Evolutionary conservation across 2,888 invertebrate genomes (phyloP), one percentile per base, ranked within the genome.

Genomic region (Leistus spinibarbis): DNA sequence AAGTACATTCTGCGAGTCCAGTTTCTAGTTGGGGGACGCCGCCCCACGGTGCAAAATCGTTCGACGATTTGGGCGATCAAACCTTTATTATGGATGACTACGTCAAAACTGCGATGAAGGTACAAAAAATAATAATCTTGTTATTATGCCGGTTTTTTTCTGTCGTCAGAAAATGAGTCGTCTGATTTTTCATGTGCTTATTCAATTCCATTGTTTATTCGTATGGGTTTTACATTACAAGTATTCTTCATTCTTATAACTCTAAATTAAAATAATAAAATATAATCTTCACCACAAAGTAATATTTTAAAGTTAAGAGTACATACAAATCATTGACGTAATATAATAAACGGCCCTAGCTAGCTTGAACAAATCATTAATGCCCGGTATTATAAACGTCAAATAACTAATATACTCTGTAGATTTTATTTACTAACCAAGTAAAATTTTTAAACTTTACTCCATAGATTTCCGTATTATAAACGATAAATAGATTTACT

Each of bases 11-110:
- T 17, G 66, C 27, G 24, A 60, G 60, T 60, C 53, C 77, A 13
- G 69, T 66, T 17, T 68, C 70, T 16, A 60, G 72, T n/a, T 22
- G 66, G 10, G 64, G 23, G 40, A 76, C 62, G 27, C 73, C 56
- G 40, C 77, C 54, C 60, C 77, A 80, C 40, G 83, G 83, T 63
- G 77, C 80, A 77, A 82, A 82, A 40, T 79, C 78, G 10, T 70
- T 79, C 24, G 90, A 90, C 76, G 93, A 94, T 80, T 87, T 91
- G 67, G 92, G 92, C 1, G 95, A 95, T 82, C 93, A 95, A 92
- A 93, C 93, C 74, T 95, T 95, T 84, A 93, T 92, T 84, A 93
- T 95, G 90, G 89, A 92, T 54, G 93, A 92, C 82, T 95, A 96
- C 83, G 90, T 95, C 19, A 93, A 93, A 80, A 95, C 96, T 82